phyloP scores from a whole-genome alignment of 2,888 invertebrate genomes.

The Euplagia quadripunctaria region DNA sequence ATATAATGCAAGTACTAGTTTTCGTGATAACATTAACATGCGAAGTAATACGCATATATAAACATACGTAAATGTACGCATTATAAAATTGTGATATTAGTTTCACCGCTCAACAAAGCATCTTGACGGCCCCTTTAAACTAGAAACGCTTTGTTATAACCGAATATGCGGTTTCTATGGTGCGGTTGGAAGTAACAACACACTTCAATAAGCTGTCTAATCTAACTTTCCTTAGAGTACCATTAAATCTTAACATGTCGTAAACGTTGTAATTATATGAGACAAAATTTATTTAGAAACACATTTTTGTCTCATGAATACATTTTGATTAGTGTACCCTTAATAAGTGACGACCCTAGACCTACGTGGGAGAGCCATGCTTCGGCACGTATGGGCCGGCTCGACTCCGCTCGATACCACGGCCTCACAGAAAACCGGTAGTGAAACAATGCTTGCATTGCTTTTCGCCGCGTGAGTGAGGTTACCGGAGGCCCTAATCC shows the following conservation, averaged over 20 bases:
- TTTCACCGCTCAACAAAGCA: not conserved
- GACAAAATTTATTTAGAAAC: not conserved
- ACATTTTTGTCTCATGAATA: not conserved
- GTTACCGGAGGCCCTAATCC: too few relatives aligned
- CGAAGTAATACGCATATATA: too few relatives aligned
- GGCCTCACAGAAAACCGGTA: too few relatives aligned
- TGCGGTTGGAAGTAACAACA: conserved; percentile 7
- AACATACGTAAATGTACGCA: not conserved
- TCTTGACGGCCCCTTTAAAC: not conserved
- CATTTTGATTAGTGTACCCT: not conserved
- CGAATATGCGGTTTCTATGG: conserved; percentile 8
- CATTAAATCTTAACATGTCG: not conserved
- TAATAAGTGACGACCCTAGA: too few relatives aligned
- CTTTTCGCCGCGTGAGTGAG: too few relatives aligned
- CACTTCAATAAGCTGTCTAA: not conserved
- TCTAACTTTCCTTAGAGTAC: not conserved
- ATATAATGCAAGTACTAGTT: too few relatives aligned
- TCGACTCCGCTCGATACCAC: too few relatives aligned
- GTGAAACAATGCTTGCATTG: too few relatives aligned
- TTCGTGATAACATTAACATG: too few relatives aligned
- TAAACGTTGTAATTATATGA: not conserved
- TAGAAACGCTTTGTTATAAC: conserved; percentile 4
- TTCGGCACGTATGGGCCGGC: too few relatives aligned
- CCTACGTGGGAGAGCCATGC: too few relatives aligned
- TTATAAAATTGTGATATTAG: not conserved